phyloP scores from a whole-genome alignment of 2,888 invertebrate species.

The Melinaea menophilus region DNA sequence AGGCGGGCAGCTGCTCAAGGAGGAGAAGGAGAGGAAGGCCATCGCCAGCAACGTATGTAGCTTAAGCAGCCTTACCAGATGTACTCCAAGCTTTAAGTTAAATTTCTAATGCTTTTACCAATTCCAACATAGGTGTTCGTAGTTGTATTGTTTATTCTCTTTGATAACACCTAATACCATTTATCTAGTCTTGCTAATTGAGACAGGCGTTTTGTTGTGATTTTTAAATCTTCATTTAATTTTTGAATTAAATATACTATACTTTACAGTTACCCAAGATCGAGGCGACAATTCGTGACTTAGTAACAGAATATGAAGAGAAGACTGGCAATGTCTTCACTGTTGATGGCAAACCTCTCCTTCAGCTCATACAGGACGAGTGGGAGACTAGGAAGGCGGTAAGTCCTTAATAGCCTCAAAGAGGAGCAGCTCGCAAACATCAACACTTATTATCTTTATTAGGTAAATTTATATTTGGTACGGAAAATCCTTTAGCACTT shows the following conservation, averaged over 20 bases:
- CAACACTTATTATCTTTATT: too few species aligned
- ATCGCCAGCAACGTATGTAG: constrained; percentile 76
- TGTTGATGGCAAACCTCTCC: constrained; percentile 80
- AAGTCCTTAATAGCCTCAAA: constrained; percentile 32
- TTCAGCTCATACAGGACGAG: constrained; percentile 79
- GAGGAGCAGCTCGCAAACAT: too few species aligned
- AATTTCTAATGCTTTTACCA: too few species aligned
- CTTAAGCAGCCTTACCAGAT: too few species aligned
- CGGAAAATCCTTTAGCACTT: too few species aligned
- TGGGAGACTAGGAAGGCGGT: constrained; percentile 80
- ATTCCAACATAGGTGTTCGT: too few species aligned
- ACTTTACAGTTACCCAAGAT: constrained; percentile 82
- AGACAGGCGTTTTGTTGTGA: background rate
- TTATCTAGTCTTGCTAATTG: too few species aligned
- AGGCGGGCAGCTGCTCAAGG: constrained; percentile 89
- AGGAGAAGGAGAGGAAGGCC: constrained; percentile 91
- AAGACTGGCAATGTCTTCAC: constrained; percentile 76
- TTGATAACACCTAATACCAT: too few species aligned
- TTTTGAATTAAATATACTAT: background rate
- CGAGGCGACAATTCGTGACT: constrained; percentile 79
- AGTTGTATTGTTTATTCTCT: too few species aligned
- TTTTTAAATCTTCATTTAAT: background rate
- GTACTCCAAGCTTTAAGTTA: too few species aligned
- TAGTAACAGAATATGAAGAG: constrained; percentile 76
- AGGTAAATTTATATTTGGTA: too few species aligned